These are phyloP conservation scores for Athene noctua DNA, from an alignment of 2,113 vertebrate genomes.

Conservation along the genomic window DNA sequence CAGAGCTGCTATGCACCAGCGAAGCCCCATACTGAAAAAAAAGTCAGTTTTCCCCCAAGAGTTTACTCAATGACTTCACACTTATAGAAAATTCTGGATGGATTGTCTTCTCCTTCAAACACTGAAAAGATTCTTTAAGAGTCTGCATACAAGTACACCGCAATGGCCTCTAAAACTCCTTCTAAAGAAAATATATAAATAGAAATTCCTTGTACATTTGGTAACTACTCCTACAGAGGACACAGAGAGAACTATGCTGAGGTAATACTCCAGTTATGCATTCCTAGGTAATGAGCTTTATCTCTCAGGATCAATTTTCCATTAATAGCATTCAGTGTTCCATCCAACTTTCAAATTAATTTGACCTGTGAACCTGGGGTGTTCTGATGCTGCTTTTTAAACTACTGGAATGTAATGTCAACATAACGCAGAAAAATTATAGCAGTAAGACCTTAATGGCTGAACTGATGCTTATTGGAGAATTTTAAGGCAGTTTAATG, in stretches of 20 bases:
- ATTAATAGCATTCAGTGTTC: constrained; percentile 19
- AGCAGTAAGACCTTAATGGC: background rate
- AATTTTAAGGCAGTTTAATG: background rate
- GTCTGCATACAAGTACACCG: background rate
- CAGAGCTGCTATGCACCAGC: fast-evolving
- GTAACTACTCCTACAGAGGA: background rate
- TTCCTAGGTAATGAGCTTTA: constrained; percentile 46
- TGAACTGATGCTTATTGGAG: background rate
- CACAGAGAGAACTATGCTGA: background rate
- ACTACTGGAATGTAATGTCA: background rate
- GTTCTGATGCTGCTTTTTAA: background rate
- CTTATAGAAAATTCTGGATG: background rate
- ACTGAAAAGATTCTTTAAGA: background rate
- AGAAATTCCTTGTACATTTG: background rate
- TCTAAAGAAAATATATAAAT: background rate
- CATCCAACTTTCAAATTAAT: constrained; percentile 25
- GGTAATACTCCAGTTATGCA: constrained; percentile 5
- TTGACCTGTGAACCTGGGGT: background rate
- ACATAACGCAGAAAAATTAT: background rate
- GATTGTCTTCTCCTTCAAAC: background rate
- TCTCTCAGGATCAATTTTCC: constrained; percentile 56
- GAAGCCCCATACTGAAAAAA: too few relatives aligned
- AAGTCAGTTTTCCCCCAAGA: background rate
- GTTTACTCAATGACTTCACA: background rate
- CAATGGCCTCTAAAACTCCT: background rate